Base-by-base conservation (phyloP, 2,888 invertebrate species). In the Dryobota labecula region DNA sequence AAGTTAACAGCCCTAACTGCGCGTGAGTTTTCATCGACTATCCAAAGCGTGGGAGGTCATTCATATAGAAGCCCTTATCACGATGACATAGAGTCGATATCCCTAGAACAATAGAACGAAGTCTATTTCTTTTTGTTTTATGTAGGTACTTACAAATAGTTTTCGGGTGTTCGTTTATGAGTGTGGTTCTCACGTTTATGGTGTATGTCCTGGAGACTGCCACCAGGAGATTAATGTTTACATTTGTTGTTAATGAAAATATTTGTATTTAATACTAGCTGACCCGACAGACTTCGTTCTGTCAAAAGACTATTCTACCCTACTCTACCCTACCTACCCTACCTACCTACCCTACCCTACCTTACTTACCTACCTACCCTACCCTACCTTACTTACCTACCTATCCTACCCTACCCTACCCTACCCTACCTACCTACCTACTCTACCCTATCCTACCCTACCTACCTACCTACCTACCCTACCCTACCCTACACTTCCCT, bases 41-140 rank as follows among this genome's bases (percentile, higher is more conserved):
- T 83, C 80, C 82, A 80, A 85, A 62, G 84, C 86, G 89, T 89
- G 91, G 90, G 91, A 90, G 91, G 91, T 90, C 90, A 77, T 66
- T 70, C 38, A 76, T 62, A 64, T 54, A 53, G 36, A 65, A 67
- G 54, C 61, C 68, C 61, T 72, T 81, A 84, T 68, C n/a, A 64
- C 76, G 33, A 77, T 0, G 66, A 0, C 6, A 62, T 82, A 85
- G 60, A 73, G 81, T 76, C n/a, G 27, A 83, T 49, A 61, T 80
- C 76, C 51, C n/a, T 18, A n/a, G 11, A 66, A 75, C 68, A 73
- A 64, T 27, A 56, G 15, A 61, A 33, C 27, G 43, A 66, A 68
- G 38, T 27, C 71, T 62, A 76, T 69, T 79, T 77, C 74, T 80
- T 83, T 85, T 86, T 84, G 83, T 86, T 84, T 77, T 80, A 62